phyloP scores from a whole-genome alignment of 2,888 invertebrate species.

The Euplagia quadripunctaria region DNA sequence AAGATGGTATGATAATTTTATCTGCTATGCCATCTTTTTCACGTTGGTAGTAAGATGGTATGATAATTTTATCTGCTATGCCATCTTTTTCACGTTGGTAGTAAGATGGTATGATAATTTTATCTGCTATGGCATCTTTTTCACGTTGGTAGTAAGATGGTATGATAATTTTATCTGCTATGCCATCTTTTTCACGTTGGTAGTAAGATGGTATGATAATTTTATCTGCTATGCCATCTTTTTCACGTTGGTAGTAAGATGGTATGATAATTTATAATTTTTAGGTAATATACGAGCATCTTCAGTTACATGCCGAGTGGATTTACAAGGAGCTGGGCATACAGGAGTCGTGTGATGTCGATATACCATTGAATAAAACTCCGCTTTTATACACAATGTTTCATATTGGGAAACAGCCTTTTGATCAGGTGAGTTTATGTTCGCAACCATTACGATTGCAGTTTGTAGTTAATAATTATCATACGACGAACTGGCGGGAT shows the following conservation, averaged over 20 bases:
- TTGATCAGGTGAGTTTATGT: constrained; percentile 89
- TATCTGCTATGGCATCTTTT: not conserved
- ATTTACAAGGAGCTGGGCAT: constrained; percentile 88
- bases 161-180: not conserved
- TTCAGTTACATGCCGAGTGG: constrained; percentile 90
- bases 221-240: not conserved
- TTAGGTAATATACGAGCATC: constrained; percentile 90
- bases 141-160: not conserved
- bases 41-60: not conserved
- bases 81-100: not conserved
- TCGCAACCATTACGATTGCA: not conserved
- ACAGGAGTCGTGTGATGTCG: constrained; percentile 62
- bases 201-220: not conserved
- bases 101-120: not conserved
- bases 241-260: not conserved
- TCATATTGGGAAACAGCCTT: constrained; percentile 91
- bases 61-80: not conserved
- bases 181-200: not conserved
- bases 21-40: not conserved
- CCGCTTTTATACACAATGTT: constrained; percentile 93
- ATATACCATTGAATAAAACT: constrained; percentile 71
- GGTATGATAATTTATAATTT: not conserved
- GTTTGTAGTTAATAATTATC: not conserved
- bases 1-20: not conserved
- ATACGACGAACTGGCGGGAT: no score